Percentiles rank a stretch among this genome's conserved stretches.
Conservation (phyloP, 2,797 vertebrate genomes). For the Halcyon badia region DNA sequence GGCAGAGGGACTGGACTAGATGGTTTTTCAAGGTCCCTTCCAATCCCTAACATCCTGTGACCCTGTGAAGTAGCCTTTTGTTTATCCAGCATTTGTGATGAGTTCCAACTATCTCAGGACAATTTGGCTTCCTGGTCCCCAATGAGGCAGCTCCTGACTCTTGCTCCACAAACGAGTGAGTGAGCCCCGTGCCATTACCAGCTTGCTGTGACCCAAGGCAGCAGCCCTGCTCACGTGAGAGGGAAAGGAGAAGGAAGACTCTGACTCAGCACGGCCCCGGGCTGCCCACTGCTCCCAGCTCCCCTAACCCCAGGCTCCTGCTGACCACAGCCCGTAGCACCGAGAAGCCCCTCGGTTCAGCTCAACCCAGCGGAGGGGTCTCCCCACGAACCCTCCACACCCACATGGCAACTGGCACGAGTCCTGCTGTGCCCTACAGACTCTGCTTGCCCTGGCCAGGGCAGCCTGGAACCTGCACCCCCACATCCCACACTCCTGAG, state of each 20-base stretch:
- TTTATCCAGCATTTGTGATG: too few species aligned
- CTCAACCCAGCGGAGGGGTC: not conserved
- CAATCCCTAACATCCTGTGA: too few species aligned
- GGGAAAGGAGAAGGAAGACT: conserved; percentile 6
- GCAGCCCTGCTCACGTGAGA: not conserved
- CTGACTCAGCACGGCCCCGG: not conserved
- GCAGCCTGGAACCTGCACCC: not conserved
- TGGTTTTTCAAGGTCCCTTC: too few species aligned
- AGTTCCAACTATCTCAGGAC: not conserved
- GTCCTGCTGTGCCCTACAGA: accelerated
- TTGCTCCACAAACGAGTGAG: not conserved
- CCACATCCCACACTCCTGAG: not conserved
- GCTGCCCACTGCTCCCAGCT: not conserved
- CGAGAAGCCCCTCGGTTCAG: not conserved
- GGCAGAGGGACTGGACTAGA: too few species aligned
- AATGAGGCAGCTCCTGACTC: not conserved
- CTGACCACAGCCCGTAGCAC: not conserved
- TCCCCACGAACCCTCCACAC: not conserved
- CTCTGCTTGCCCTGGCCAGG: not conserved
- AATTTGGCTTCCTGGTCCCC: not conserved
- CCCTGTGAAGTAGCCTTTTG: not conserved
- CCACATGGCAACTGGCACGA: accelerated
- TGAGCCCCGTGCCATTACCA: not conserved
- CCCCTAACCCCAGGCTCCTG: not conserved
- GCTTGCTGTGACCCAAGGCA: accelerated